phyloP scores from a whole-genome alignment of 2,113 vertebrate genomes.

The Hydrochoerus hydrochaeris region DNA sequence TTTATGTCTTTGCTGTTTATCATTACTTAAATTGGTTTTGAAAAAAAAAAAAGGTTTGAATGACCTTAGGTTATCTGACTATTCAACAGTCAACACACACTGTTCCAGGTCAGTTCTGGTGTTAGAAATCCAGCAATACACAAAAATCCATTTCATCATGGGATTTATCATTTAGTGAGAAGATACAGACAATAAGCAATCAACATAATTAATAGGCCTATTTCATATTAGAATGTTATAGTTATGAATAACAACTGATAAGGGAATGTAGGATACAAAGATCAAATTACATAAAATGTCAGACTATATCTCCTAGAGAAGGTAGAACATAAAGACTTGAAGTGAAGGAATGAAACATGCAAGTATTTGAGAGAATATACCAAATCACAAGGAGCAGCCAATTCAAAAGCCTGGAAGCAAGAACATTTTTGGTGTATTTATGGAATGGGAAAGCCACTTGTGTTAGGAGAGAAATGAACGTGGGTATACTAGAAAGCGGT shows the following conservation, averaged over 20 bases:
- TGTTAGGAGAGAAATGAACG: neutral
- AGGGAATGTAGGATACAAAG: neutral
- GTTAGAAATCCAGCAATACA: constrained; percentile 40
- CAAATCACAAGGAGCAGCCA: neutral
- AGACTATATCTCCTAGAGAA: neutral
- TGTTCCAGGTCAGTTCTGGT: constrained; percentile 36
- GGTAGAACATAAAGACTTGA: neutral
- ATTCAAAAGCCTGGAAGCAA: neutral
- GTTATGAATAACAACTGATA: neutral
- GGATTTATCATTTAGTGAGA: constrained; percentile 20
- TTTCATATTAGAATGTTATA: neutral
- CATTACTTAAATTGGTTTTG: constrained; percentile 45
- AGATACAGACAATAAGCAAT: neutral
- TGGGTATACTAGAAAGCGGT: neutral
- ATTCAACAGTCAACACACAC: constrained; percentile 12
- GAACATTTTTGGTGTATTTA: neutral
- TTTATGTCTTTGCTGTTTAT: constrained; percentile 30
- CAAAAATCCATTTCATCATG: neutral
- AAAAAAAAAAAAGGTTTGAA: constrained; percentile 1
- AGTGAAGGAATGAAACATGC: constrained; percentile 15
- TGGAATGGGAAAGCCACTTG: neutral
- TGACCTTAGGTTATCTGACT: constrained; percentile 50
- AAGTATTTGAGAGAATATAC: neutral
- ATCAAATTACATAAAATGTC: neutral
- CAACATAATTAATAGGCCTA: neutral